Evolutionary conservation across 1,140 invertebrate genomes (phyloP), one percentile per base, ranked within the genome.

Genomic region (Lanistes nyassanus): DNA sequence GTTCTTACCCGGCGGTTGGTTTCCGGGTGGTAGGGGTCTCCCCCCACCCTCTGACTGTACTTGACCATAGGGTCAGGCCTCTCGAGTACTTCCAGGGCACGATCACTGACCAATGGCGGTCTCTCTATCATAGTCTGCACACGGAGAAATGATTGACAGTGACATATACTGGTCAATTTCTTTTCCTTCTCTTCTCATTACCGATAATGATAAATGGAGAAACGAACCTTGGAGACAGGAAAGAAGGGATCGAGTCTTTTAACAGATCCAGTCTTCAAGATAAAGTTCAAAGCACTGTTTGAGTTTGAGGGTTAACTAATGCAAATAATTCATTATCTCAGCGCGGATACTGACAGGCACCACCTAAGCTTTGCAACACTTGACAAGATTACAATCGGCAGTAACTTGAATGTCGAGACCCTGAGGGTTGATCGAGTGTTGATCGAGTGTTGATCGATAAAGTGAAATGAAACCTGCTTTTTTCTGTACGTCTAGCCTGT

Each of bases 11-110:
- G 51, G 2, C 65, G 65, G 53, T 75, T 75, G 34, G 51, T 75
- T 21, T 75, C 53, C 13, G 74, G 74, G 36, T 75, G 53, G 66
- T 60, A 75, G 36, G 65, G 67, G 51, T 75, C 74, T 13, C n/a
- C 74, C 23, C 74, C 74, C n/a, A 75, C 74, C 36, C 60, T 68
- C 66, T 75, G 74, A 34, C 67, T 75, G 74, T 69, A 75, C 66
- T 75, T 67, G 47, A 75, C 67, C 34, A 68, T 53, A n/a, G 55
- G 51, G n/a, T 34, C 39, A 16, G 74, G 65, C n/a, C 13, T 55
- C 13, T 3, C 26, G 53, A 75, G 55, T 26, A 75, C 74, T 16
- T 42, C 13, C n/a, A n/a, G 74, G 3, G 74, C 74, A 37, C 74
- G 70, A 29, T 37, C 55, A 5, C 19, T 34, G 37, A 72, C 19